Evolutionary conservation across 2,888 invertebrate species (phyloP).

Genomic region (Aplocera efformata): DNA sequence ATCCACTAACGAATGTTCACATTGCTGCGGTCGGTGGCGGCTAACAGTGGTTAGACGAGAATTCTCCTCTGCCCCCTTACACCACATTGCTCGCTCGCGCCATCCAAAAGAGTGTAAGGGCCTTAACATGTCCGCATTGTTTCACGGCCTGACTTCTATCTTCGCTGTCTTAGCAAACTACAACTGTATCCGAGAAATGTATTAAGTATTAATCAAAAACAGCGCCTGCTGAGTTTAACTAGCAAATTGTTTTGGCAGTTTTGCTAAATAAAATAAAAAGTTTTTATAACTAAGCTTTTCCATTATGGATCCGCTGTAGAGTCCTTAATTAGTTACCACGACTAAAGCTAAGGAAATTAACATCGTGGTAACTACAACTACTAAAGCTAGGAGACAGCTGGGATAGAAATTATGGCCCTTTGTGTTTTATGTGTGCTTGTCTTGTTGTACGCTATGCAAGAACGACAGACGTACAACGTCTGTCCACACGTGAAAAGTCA

Average conservation of each 20-base stretch:
- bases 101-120: constrained; percentile 85
- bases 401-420: constrained; percentile 5
- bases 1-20: constrained; percentile 58
- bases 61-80: constrained; percentile 84
- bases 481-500: background rate
- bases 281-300: no score
- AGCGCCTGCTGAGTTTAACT: no score
- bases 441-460: background rate
- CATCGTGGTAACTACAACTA: no score
- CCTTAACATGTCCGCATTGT: constrained; percentile 54
- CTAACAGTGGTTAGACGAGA: constrained; percentile 89
- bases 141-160: constrained; percentile 9
- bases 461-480: constrained; percentile 1
- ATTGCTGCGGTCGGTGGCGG: constrained; percentile 56
- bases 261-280: no score
- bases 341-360: no score
- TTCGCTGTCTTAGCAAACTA: background rate
- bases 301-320: no score
- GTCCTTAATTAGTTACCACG: no score
- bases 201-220: no score
- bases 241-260: no score
- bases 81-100: constrained; percentile 86
- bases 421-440: constrained; percentile 2
- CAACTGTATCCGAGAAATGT: no score
- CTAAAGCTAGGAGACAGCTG: constrained; percentile 4